Percentiles rank a stretch among this genome's conserved stretches.
phyloP scores from a whole-genome alignment of 2,888 invertebrate species.

The Amphiduros pacificus region DNA sequence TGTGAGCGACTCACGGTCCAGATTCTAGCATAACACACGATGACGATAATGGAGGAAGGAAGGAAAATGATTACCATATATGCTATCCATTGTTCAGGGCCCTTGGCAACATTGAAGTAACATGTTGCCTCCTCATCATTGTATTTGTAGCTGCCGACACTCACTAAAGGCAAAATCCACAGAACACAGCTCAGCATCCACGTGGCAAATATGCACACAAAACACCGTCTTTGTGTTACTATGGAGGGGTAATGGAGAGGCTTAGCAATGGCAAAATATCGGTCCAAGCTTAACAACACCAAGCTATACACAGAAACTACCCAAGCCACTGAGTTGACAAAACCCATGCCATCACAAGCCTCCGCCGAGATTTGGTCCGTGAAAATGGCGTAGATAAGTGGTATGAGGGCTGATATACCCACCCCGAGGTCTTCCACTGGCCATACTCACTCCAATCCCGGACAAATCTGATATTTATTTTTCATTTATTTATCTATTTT shows the following conservation, averaged over 20 bases:
- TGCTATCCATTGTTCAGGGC: conserved; percentile 3
- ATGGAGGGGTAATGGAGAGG: neutral
- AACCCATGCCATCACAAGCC: conserved; percentile 2
- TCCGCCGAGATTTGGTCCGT: neutral
- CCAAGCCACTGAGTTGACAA: conserved; percentile 1
- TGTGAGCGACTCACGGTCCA: neutral
- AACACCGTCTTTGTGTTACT: neutral
- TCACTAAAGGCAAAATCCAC: neutral
- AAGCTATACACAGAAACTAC: conserved; percentile 4
- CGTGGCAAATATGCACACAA: neutral
- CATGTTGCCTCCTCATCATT: conserved; percentile 1
- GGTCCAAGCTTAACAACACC: neutral
- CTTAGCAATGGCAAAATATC: neutral
- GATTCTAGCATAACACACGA: neutral
- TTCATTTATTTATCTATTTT: no score
- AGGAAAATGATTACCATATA: neutral
- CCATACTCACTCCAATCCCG: no score
- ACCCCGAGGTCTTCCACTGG: conserved; percentile 2
- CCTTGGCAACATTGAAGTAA: conserved; percentile 1
- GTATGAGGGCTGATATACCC: neutral
- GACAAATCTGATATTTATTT: no score
- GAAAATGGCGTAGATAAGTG: neutral
- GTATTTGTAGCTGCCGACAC: neutral
- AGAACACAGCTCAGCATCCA: neutral
- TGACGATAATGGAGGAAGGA: neutral